Conservation (phyloP, 2,113 vertebrate species). For the Elgaria multicarinata region DNA sequence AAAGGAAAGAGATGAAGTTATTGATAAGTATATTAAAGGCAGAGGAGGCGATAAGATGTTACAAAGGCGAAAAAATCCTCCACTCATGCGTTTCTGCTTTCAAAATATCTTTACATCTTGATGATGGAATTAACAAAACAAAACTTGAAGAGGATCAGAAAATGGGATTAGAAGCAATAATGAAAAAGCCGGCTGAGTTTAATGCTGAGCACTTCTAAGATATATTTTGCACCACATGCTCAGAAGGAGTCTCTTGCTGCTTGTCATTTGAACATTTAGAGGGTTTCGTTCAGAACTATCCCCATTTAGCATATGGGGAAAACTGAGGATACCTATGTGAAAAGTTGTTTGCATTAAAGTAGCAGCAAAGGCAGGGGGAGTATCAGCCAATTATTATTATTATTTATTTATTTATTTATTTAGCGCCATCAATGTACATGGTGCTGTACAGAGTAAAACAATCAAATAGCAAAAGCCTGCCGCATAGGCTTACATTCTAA, state of each 20-base stretch:
- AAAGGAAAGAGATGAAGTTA: slow-evolving; percentile 64
- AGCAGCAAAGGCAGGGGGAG: background rate
- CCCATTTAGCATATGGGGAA: background rate
- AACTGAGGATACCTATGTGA: background rate
- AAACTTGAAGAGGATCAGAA: background rate
- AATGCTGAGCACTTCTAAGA: background rate
- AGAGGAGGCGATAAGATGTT: background rate
- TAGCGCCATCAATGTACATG: too few relatives aligned
- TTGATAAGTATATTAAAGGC: slow-evolving; percentile 49
- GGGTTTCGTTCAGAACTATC: background rate
- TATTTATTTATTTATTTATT: too few relatives aligned
- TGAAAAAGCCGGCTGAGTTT: background rate
- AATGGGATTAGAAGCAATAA: background rate
- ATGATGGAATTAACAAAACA: slow-evolving; percentile 24
- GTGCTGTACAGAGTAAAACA: too few relatives aligned
- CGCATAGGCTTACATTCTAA: too few relatives aligned
- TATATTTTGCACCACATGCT: background rate
- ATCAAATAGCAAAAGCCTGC: too few relatives aligned
- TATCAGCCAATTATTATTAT: too few relatives aligned
- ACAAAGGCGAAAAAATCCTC: slow-evolving; percentile 33
- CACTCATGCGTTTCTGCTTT: slow-evolving; percentile 24
- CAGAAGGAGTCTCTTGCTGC: background rate
- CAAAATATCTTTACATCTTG: slow-evolving; percentile 9
- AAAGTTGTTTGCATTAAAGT: background rate
- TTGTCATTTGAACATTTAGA: background rate